phyloP scores from a whole-genome alignment of 2,797 vertebrate genomes.

The Arnoldichthys spilopterus region DNA sequence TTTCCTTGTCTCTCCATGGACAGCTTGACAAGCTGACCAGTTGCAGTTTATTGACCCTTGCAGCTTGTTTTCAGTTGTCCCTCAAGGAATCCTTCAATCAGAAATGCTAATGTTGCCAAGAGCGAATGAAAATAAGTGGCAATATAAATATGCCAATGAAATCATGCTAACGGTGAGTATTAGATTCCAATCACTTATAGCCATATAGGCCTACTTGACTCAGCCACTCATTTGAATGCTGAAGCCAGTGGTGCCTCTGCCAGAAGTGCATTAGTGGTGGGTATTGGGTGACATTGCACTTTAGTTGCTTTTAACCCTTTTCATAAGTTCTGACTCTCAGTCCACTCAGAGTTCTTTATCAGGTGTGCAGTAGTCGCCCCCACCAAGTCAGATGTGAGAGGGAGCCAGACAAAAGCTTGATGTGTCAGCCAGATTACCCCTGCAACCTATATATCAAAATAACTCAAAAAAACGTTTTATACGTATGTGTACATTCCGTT shows the following conservation, averaged over 20 bases:
- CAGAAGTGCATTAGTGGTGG: not conserved
- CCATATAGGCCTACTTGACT: not conserved
- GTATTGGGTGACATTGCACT: not conserved
- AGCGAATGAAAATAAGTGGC: not conserved
- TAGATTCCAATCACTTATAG: not conserved
- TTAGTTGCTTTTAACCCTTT: conserved; percentile 52
- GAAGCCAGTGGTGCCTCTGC: not conserved
- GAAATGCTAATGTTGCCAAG: not conserved
- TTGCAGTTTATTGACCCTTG: conserved; percentile 47
- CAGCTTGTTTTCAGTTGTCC: conserved; percentile 44
- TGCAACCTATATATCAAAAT: too few relatives aligned
- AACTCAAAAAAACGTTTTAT: too few relatives aligned
- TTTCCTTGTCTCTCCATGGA: conserved; percentile 38
- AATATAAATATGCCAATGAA: not conserved
- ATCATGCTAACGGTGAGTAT: not conserved
- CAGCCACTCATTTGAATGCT: not conserved
- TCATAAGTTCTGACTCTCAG: too few relatives aligned
- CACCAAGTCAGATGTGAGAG: too few relatives aligned
- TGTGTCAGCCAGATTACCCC: too few relatives aligned
- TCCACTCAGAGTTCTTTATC: too few relatives aligned
- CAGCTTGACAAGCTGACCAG: conserved; percentile 49
- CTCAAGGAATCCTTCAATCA: conserved; percentile 14
- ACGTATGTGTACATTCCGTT: too few relatives aligned
- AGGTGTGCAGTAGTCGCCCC: too few relatives aligned
- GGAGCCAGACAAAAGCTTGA: too few relatives aligned